Base-by-base conservation (phyloP, 2,797 vertebrate genomes). In the Tokudaia muenninki region DNA sequence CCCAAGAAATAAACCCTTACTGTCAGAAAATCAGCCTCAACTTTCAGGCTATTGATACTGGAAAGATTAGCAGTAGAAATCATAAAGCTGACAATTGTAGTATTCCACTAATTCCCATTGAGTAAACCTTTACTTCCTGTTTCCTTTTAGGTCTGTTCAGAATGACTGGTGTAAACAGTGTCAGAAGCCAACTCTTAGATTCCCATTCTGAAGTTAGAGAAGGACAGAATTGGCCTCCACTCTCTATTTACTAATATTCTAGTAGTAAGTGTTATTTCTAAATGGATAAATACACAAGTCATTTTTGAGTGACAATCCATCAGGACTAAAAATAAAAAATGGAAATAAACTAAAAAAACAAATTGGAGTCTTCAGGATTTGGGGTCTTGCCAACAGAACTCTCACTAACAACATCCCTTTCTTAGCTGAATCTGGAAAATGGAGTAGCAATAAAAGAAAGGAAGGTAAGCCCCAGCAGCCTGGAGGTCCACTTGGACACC, bases 81-180 rank as follows among this genome's bases (percentile, higher is more conserved):
- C 50, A 57, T 89, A 86, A 94, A 34, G 3, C 47, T 50, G 55
- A 74, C 9, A 59, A 89, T 52, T 78, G 75, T 59, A 16, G 0
- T 59, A 13, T 65, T 90, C 52, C 75, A 37, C 44, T 86, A 91
- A 82, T 24, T 78, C 79, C 44, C 70, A 26, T 26, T 94, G 87
- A 91, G 72, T 91, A 95, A 95, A 88, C 52, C 34, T 96, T 91
- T 95, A 74, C 26, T 95, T 65, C 80, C n/a, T 91, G 29, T 31
- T 87, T 55, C 14, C 34, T 94, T 10, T 50, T 34, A 52, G 2
- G 19, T 13, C 37, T 78, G 4, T 74, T 95, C 82, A 3, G 92
- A 52, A 65, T 21, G 70, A 37, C 29, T 29, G 6, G 67, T 61
- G 37, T 1, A 81, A 91, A n/a, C 41, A 79, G 50, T 26, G 4